phyloP scores from a whole-genome alignment of 2,888 invertebrate genomes.

The Synanthedon formicaeformis region DNA sequence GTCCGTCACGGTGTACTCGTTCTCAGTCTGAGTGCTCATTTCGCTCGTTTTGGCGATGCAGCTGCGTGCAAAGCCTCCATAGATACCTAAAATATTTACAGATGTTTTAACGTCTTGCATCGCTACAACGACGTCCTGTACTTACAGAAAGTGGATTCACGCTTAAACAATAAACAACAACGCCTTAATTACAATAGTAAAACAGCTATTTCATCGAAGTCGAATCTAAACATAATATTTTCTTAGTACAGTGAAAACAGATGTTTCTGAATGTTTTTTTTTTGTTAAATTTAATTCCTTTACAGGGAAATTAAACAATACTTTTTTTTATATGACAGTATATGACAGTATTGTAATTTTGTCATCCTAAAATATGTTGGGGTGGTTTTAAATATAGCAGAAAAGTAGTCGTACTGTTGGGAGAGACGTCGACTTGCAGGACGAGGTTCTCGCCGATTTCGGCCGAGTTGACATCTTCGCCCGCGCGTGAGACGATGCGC shows the following conservation, averaged over 20 bases:
- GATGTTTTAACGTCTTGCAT: too few species aligned
- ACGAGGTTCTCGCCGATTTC: conserved; percentile 92
- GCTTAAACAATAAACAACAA: too few species aligned
- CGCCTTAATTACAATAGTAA: too few species aligned
- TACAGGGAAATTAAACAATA: too few species aligned
- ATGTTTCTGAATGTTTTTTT: too few species aligned
- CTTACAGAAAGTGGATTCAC: too few species aligned
- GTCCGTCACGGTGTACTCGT: conserved; percentile 92
- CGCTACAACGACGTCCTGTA: too few species aligned
- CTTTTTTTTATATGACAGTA: background rate
- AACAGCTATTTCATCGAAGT: too few species aligned
- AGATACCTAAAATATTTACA: conserved; percentile 74
- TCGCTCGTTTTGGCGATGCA: conserved; percentile 95
- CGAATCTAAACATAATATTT: too few species aligned
- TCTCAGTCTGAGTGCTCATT: conserved; percentile 80
- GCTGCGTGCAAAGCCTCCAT: conserved; percentile 93
- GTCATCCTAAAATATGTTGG: background rate
- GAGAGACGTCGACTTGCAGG: conserved; percentile 87
- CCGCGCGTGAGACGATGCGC: conserved; percentile 89
- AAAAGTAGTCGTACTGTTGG: conserved; percentile 67
- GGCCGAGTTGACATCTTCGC: conserved; percentile 90
- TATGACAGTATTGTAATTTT: background rate
- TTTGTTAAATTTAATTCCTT: too few species aligned
- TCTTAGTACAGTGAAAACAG: too few species aligned
- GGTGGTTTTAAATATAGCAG: too few species aligned